phyloP scores from a whole-genome alignment of 1,140 invertebrate genomes.

The Neoseiulus cucumeris region DNA sequence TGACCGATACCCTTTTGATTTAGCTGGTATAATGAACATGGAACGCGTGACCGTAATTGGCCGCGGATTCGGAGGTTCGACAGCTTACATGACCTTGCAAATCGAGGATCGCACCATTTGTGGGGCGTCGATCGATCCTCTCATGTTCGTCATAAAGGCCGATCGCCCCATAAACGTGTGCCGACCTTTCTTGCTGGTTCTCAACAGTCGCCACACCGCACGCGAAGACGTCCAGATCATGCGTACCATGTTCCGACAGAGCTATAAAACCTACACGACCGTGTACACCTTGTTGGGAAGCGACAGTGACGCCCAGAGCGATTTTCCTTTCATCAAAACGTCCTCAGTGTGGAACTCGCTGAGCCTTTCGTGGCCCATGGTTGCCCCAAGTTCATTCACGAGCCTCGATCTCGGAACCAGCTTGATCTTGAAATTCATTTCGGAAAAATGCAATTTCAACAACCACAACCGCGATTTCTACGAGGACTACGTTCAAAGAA shows the following conservation, averaged over 20 bases:
- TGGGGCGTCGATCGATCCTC: constrained; percentile 9
- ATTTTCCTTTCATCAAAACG: not conserved
- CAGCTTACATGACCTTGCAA: constrained; percentile 33
- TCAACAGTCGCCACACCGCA: not conserved
- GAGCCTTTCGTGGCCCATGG: constrained; percentile 6
- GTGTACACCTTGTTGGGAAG: not conserved
- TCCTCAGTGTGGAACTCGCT: not conserved
- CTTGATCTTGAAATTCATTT: not conserved
- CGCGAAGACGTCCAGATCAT: constrained; percentile 2
- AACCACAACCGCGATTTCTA: not conserved
- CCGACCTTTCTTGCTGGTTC: not conserved
- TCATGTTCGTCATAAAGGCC: constrained; percentile 5
- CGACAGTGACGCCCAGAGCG: not conserved
- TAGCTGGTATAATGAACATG: constrained; percentile 35
- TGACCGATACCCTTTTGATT: constrained; percentile 11
- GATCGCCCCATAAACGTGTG: constrained; percentile 9
- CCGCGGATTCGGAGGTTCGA: constrained; percentile 46
- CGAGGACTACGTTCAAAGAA: constrained; percentile 6
- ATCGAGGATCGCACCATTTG: constrained; percentile 5
- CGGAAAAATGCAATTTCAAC: not conserved
- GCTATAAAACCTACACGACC: not conserved
- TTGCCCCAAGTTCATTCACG: not conserved
- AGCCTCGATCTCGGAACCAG: constrained; percentile 5
- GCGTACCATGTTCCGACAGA: not conserved
- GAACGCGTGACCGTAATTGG: constrained; percentile 35